These are phyloP conservation scores for Schlechtendalia chinensis DNA, from an alignment of 1,140 invertebrate species.

Conservation along the genomic window DNA sequence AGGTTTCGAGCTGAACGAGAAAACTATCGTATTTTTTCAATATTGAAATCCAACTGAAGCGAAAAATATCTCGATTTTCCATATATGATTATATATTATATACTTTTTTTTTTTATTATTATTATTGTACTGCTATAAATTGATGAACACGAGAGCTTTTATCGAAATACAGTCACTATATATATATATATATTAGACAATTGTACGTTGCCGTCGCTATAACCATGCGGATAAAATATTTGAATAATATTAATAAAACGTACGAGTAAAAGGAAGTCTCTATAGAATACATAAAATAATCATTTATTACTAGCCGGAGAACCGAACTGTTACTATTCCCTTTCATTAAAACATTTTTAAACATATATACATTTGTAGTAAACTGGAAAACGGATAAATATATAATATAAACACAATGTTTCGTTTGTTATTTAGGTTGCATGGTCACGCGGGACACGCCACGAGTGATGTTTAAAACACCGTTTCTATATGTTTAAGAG, in stretches of 20 bases:
- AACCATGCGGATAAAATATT: background rate
- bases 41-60: background rate
- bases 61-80: constrained; percentile 1
- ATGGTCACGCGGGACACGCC: background rate
- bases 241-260: background rate
- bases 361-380: background rate
- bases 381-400: background rate
- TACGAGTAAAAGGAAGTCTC: background rate
- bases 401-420: background rate
- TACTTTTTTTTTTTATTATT: background rate
- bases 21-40: background rate
- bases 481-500: background rate
- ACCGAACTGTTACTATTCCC: background rate
- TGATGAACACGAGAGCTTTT: background rate
- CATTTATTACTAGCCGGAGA: background rate
- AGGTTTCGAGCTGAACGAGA: background rate
- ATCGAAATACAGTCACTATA: background rate
- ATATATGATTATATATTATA: background rate
- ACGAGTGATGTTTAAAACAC: background rate
- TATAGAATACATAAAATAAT: background rate
- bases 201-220: background rate
- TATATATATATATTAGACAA: background rate
- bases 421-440: background rate
- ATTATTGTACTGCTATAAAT: background rate
- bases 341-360: background rate